Base-by-base conservation (phyloP, 2,888 invertebrate species). In the Macrophya alboannulata region DNA sequence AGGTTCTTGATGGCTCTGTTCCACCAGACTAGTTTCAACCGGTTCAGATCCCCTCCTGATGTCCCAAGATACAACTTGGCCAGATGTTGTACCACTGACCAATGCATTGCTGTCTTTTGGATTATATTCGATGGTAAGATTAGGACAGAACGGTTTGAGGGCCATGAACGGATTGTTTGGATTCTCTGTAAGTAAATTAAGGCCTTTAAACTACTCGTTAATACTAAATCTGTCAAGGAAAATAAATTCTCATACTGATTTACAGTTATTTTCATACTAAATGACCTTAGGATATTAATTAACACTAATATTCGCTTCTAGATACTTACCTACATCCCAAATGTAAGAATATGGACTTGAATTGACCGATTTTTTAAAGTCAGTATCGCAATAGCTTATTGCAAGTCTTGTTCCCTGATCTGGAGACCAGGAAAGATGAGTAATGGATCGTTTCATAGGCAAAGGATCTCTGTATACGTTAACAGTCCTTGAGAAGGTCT, bases 1-100 rank as follows among this genome's bases (percentile, higher is more conserved):
- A 0, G 98, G 97, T 94, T 99, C 99, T 82, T 97, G 94, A 92
- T 99, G 99, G 85, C 98, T 97, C 86, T 96, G 95, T 91, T 98
- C 98, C 2, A 97, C 96, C 2, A 96, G 96, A 89, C 97, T 97
- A 85, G 96, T 94, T 88, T 97, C 97, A 0, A 97, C 96, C 0
- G 98, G 97, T 90, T 97, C 96, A 21, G 96, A 96, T 15, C 98
- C 98, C 92, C 97, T 96, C 15, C 99, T 95, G 83, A 96, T 96
- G 90, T 98, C 98, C 98, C 98, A 98, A 90, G 96, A 96, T 0
- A 97, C 97, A 2, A 93, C 91, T 89, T 94, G 94, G 5, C 94
- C 94, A 9, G 93, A 91, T 86, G 90, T 90, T 84, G 93, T 87
- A 31, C 94, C 94, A 87, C 93, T 91, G 21, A 92, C 89, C 43